Percentiles rank a stretch among this genome's conserved stretches.
These are phyloP conservation scores for Lordiphosa andalusiaca DNA, from an alignment of 2,888 invertebrate genomes.

Conservation along the genomic window DNA sequence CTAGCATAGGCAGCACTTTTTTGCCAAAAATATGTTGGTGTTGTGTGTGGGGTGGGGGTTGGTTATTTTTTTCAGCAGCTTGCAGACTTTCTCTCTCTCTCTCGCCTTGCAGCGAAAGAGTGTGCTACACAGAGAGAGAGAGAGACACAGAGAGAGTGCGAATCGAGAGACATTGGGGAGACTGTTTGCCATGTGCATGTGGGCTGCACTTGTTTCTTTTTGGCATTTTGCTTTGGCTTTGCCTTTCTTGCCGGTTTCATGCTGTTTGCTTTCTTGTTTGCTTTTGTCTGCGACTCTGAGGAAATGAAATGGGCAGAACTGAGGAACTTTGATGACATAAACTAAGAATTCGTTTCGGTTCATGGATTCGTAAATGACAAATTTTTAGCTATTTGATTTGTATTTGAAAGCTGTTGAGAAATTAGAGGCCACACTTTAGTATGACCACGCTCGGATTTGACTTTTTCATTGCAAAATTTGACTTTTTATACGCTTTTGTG, in stretches of 20 bases:
- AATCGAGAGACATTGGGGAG: background rate
- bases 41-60: conserved; percentile 39
- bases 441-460: too few relatives aligned
- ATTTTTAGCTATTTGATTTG: too few relatives aligned
- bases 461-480: too few relatives aligned
- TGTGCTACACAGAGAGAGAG: conserved; percentile 10
- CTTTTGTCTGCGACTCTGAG: conserved; percentile 38
- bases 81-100: background rate
- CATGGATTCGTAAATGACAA: too few relatives aligned
- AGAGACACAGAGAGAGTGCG: conserved; percentile 16
- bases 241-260: conserved; percentile 65
- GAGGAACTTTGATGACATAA: conserved; percentile 12
- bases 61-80: conserved; percentile 33
- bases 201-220: conserved; percentile 61
- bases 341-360: too few relatives aligned
- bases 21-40: conserved; percentile 41
- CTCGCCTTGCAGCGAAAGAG: conserved; percentile 5
- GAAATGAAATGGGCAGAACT: background rate
- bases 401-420: too few relatives aligned
- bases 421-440: too few relatives aligned
- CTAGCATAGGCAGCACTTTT: conserved; percentile 58
- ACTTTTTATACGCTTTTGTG: too few relatives aligned
- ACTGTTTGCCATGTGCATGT: conserved; percentile 45
- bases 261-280: conserved; percentile 61
- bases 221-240: conserved; percentile 48